phyloP scores from a whole-genome alignment of 2,113 vertebrate genomes.

The Apodemus speciosus region DNA sequence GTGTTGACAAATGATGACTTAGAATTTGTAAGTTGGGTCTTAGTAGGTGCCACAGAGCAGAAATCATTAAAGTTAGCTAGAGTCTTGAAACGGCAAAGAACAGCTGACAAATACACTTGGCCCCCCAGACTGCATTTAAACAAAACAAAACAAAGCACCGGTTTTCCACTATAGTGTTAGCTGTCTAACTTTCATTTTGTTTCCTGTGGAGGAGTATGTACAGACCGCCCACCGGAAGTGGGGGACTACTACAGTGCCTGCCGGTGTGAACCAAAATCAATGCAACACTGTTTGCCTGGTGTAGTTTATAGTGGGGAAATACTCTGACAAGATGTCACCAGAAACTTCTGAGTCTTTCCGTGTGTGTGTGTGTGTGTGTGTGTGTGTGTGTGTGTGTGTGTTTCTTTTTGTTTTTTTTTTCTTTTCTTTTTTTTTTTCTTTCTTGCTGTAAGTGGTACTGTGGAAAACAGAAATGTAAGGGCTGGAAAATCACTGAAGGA shows the following conservation, averaged over 20 bases:
- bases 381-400: too few relatives aligned
- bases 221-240: not conserved
- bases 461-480: not conserved
- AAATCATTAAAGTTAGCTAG: not conserved
- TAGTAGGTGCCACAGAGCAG: not conserved
- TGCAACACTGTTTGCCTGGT: not conserved
- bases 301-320: not conserved
- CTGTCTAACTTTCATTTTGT: not conserved
- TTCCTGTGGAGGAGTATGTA: not conserved
- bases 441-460: not conserved
- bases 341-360: not conserved
- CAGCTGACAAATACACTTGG: not conserved
- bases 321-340: not conserved
- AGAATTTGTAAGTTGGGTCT: not conserved
- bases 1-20: not conserved
- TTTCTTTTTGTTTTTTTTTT: too few relatives aligned
- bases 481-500: too few relatives aligned
- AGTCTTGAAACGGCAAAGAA: not conserved
- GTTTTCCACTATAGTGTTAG: slow-evolving; percentile 16
- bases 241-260: not conserved
- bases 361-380: not conserved
- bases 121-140: not conserved
- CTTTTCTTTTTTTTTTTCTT: not conserved
- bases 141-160: not conserved
- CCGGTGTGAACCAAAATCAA: not conserved